Base-by-base conservation (phyloP, 2,797 vertebrate genomes). In the Coranthus polyacanthus region DNA sequence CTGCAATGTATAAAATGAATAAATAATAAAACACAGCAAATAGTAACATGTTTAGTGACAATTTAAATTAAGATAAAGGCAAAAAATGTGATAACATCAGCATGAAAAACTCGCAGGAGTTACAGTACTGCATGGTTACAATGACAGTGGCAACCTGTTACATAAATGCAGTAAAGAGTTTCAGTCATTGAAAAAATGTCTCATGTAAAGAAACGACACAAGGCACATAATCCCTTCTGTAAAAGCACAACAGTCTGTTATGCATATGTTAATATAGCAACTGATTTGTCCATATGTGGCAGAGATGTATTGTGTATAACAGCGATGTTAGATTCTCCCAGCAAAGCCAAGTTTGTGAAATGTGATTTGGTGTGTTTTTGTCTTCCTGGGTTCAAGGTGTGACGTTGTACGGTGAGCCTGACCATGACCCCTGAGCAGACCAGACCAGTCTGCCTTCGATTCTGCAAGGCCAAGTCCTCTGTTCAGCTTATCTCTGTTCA, bases 11-110 rank as follows among this genome's bases (percentile, higher is more conserved):
- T 92, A 91, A 93, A 93, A 95, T 20, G 6, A 75, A 69, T 93
- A 93, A 96, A 96, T 91, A 96, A 97, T 93, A 85, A 88, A 41
- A 58, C 36, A 50, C 12, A 93, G 93, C 88, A 50, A 67, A 82
- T 46, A 83, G 87, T 81, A 93, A 82, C 85, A 37, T 34, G 57
- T 68, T 52, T 26, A 34, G 66, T 56, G 49, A 55, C 13, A 51
- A 54, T 37, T 83, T 85, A 87, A 86, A 78, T 89, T 75, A 85
- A 20, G 42, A 75, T 66, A 60, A 69, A 67, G 60, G 54, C 21
- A 46, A 46, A 55, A 15, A 56, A 55, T 17, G 18, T 51, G 45
- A 60, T 50, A 49, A 46, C 55, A 49, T 66, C 12, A 21, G 54
- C 20, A 15, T 39, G 46, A 29, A 24, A 49, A 51, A 58, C 52